Base-by-base conservation (phyloP, 2,113 vertebrate species). In the Fulmarus glacialis region DNA sequence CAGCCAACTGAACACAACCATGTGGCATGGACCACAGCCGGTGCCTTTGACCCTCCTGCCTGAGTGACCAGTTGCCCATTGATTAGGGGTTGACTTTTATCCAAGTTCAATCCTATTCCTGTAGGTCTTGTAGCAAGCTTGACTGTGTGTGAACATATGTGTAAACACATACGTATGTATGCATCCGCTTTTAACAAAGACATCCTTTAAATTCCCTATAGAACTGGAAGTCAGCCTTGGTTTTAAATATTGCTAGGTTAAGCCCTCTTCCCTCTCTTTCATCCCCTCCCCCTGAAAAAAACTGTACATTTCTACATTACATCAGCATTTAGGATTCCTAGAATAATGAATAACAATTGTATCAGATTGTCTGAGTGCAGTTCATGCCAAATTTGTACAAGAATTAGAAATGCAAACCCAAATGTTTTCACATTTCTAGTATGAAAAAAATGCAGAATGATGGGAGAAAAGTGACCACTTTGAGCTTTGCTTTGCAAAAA, bases 391-490 rank as follows among this genome's bases (percentile, higher is more conserved):
- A 88, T 95, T 93, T 29, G 1, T 91, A 52, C 40, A 94, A 84
- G 52, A 93, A 94, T 93, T 93, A 91, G 34, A 90, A 85, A 52
- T 73, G 89, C 62, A 96, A 97, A 93, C 14, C 87, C 82, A 97
- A 97, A 96, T 53, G 30, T 75, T 95, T 98, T 97, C 75, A 58
- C 59, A 91, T 96, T 97, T 97, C 87, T 93, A 87, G 82, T 14
- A 73, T 17, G 23, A 79, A 92, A 94, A 63, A 56, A 67, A 66
- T 86, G 71, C n/a, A 89, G 85, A 94, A 81, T 87, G 34, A 59
- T 85, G 78, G 42, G 73, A 96, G 42, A 81, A 72, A 81, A 78
- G 6, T 43, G 18, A 1, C n/a, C 9, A 16, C 6, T 86, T 73
- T 45, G 26, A 81, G 17, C 11, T 63, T 83, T 32, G 4, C 13